Conservation (phyloP, 2,113 vertebrate genomes). For the Pelvicachromis taeniatus region DNA sequence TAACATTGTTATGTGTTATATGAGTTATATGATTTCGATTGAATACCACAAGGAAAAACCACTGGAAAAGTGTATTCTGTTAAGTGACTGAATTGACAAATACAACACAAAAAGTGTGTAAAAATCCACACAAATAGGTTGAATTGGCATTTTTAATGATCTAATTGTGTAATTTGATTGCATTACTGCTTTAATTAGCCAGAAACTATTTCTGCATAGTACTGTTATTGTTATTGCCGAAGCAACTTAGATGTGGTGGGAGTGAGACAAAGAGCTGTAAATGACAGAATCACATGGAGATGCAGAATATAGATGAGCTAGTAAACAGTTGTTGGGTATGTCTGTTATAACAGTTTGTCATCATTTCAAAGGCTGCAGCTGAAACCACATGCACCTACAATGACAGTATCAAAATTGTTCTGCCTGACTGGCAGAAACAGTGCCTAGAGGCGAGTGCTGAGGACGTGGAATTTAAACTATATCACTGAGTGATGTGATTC, state of each 20-base stretch:
- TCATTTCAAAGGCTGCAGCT: conserved; percentile 13
- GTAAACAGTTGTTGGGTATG: conserved; percentile 17
- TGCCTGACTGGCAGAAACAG: neutral
- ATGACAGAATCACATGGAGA: neutral
- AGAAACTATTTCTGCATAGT: neutral
- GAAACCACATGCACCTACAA: conserved; percentile 1
- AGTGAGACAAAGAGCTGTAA: neutral
- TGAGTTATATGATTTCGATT: neutral
- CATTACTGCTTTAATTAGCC: neutral
- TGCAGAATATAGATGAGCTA: conserved; percentile 23
- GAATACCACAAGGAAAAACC: neutral
- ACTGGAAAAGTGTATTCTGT: neutral
- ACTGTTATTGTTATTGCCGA: neutral
- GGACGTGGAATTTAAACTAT: conserved; percentile 17
- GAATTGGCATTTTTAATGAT: neutral
- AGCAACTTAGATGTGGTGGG: neutral
- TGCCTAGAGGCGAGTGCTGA: neutral
- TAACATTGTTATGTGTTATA: neutral
- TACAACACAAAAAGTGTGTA: neutral
- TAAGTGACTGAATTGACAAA: neutral
- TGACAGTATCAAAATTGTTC: conserved; percentile 6
- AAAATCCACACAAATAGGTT: neutral
- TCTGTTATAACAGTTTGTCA: conserved; percentile 2
- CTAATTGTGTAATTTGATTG: neutral
- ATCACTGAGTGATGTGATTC: conserved; percentile 3